Evolutionary conservation across 2,888 invertebrate species (phyloP), one percentile per base, ranked within the genome.

Genomic region (Alloscopus bannaensis): DNA sequence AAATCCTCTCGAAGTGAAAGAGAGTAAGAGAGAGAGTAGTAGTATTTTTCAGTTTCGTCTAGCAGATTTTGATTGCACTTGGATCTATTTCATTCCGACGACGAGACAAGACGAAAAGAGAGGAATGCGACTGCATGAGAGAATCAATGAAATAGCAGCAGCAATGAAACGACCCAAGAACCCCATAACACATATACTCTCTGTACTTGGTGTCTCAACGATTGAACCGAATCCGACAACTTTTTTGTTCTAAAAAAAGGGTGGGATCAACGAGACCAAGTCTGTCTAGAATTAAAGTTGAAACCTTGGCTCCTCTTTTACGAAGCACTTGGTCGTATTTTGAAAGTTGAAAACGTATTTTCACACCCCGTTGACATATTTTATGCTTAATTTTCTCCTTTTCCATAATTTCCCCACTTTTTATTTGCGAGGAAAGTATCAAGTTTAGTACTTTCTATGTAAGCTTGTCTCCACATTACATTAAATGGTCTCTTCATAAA

Each of bases 11-110:
- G 36, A 36, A 13, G 52, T 24, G 52, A 20, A 52, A 22, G n/a
- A 52, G 24, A 52, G 20, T 16, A 20, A 45, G 36, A 36, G 3
- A 28, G 65, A 65, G 62, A 57, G 40, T 40, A 76, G 76, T 62
- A 76, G 76, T 76, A 62, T 73, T 73, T 55, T 70, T n/a, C n/a
- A n/a, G n/a, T n/a, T n/a, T 45, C 13, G 45, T 60, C 60, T 60
- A 36, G 60, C 40, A 60, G n/a, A n/a, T n/a, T 60, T 31, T 36
- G n/a, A 55, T 36, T 28, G 11, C 8, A 8, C 13, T 36, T 36
- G 36, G 6, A 36, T 36, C n/a, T n/a, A n/a, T n/a, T n/a, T n/a
- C n/a, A 36, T 36, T 36, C 36, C 6, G 8, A 45, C 3, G 45
- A 16, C n/a, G n/a, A 16, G 3, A 36, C 36, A 40, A n/a, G n/a